Percentiles rank a stretch among this genome's conserved stretches.
Evolutionary conservation across 2,888 invertebrate genomes (phyloP).

Genomic region (Amphipoea lucens): DNA sequence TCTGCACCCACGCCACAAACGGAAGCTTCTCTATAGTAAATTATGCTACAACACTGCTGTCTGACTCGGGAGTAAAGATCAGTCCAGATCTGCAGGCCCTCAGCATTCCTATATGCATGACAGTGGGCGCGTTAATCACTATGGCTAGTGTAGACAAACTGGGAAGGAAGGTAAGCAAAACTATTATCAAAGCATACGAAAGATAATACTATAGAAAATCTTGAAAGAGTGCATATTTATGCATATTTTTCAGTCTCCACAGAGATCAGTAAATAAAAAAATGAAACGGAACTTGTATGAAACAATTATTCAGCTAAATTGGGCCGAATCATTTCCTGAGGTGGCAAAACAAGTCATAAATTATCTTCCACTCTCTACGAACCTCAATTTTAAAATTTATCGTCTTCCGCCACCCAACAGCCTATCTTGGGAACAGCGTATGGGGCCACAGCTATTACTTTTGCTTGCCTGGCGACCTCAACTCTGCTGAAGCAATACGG

Average conservation of each 20-base stretch:
- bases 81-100: slow-evolving; percentile 72
- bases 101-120: slow-evolving; percentile 73
- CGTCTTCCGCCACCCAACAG: slow-evolving; percentile 58
- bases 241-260: not conserved
- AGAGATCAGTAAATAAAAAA: not conserved
- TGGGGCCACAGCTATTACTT: slow-evolving; percentile 59
- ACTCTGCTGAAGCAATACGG: slow-evolving; percentile 66
- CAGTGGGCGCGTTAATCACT: slow-evolving; percentile 67
- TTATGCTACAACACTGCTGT: slow-evolving; percentile 72
- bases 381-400: not conserved
- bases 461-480: slow-evolving; percentile 65
- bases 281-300: not conserved
- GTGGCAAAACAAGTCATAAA: not conserved
- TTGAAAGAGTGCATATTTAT: not conserved
- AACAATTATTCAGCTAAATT: not conserved
- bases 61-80: slow-evolving; percentile 66
- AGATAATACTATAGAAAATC: not conserved
- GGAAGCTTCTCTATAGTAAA: slow-evolving; percentile 71
- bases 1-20: slow-evolving; percentile 66
- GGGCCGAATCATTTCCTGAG: not conserved
- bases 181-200: not conserved
- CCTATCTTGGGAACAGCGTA: slow-evolving; percentile 66
- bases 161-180: slow-evolving; percentile 66
- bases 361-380: not conserved
- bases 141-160: slow-evolving; percentile 69